Evolutionary conservation across 1,140 invertebrate genomes (phyloP), one percentile per base, ranked within the genome.

Genomic region (Subanguina moxae): DNA sequence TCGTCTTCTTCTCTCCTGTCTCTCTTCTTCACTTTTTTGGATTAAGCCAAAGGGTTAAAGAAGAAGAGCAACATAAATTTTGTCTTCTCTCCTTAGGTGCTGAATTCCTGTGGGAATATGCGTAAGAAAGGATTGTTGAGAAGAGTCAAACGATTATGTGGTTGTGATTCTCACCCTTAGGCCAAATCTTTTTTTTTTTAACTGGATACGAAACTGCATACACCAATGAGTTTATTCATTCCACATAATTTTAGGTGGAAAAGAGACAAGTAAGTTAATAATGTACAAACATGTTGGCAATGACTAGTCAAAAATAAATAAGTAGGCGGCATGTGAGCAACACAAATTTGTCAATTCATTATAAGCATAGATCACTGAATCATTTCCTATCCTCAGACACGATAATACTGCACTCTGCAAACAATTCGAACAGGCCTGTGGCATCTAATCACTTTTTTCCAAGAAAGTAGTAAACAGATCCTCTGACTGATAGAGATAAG

Each of bases 381-480:
- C 3, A 38, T 11, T 38, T 38, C n/a, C n/a, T n/a, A n/a, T 38
- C 32, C 11, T 38, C 0, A 62, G 23, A 28, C 0, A 43, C 19
- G 42, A 32, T 38, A 5, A 38, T 11, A 38, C 32, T 38, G 11
- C 11, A 38, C 3, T 38, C 3, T 38, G n/a, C n/a, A n/a, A n/a
- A n/a, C n/a, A n/a, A n/a, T 45, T 45, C 43, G 11, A 45, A n/a
- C 43, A n/a, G n/a, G 43, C 43, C 43, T 19, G 3, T 8, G n/a
- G n/a, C 48, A 19, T 21, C 52, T 57, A 68, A 23, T 68, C 62
- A 17, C 19, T 42, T 65, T 68, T 68, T 0, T 43, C 57, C 27
- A 69, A 57, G 3, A 68, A 23, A 17, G 45, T 21, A 15, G 67
- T 68, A 68, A 68, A 68, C n/a, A 68, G 19, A 56, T 68, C 63